Conservation (phyloP, 37 sponge, comb jelly and placozoan species). For the Eunapius fragilis region DNA sequence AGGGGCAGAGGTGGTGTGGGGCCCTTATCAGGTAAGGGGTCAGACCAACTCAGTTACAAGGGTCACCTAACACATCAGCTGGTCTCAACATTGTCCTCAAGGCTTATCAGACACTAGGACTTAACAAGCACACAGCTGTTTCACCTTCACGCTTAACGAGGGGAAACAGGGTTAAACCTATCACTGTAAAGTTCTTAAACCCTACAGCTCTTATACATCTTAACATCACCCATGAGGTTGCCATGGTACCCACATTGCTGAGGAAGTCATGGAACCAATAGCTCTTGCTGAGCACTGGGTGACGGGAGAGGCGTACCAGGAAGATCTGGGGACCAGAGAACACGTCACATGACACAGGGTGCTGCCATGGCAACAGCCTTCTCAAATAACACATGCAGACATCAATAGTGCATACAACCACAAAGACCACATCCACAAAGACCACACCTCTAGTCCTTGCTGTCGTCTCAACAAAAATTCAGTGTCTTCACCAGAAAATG, state of each 20-base stretch:
- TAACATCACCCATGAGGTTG: neutral
- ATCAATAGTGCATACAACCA: neutral
- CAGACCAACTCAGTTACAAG: too few species aligned
- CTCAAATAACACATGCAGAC: neutral
- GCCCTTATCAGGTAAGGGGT: too few species aligned
- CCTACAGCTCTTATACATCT: neutral
- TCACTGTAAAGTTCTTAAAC: too few species aligned
- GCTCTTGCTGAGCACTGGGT: slow-evolving; percentile 59
- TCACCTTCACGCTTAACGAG: too few species aligned
- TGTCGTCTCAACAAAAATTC: slow-evolving; percentile 65
- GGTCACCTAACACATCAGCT: too few species aligned
- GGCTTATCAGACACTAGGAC: too few species aligned
- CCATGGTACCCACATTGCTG: slow-evolving; percentile 13
- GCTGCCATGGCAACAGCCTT: too few species aligned
- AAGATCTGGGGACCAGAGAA: slow-evolving; percentile 44
- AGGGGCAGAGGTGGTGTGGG: too few species aligned
- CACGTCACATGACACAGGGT: too few species aligned
- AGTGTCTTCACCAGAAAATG: slow-evolving; percentile 72
- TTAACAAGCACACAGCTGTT: too few species aligned
- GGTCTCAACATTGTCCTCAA: too few species aligned
- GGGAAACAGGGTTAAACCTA: too few species aligned
- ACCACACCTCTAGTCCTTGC: slow-evolving; percentile 72
- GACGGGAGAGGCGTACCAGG: slow-evolving; percentile 69
- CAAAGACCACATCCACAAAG: neutral
- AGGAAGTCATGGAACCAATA: slow-evolving; percentile 80